A percentile compares a stretch with the other conserved stretches of the same genome.
phyloP scores from a whole-genome alignment of 2,888 invertebrate species.

The Mesorhabditis spiculigera region DNA sequence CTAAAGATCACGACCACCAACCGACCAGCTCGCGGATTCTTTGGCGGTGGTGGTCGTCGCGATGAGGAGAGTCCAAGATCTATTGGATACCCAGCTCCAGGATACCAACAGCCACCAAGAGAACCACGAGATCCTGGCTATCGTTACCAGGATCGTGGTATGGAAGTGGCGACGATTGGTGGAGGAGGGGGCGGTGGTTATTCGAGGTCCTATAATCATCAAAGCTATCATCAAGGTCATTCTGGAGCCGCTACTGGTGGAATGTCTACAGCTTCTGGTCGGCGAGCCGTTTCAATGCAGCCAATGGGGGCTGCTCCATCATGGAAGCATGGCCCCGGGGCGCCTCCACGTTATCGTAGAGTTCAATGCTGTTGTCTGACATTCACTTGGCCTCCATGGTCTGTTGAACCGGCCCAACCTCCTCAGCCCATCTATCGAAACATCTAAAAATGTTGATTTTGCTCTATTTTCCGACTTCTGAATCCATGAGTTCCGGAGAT shows the following conservation, averaged over 20 bases:
- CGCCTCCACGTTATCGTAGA: constrained; percentile 20
- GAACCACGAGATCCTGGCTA: background rate
- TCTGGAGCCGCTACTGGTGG: constrained; percentile 8
- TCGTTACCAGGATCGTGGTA: background rate
- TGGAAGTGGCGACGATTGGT: background rate
- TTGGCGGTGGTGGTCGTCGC: background rate
- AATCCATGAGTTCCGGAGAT: too few species aligned
- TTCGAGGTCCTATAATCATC: background rate
- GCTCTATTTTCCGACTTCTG: too few species aligned
- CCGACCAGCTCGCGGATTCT: background rate
- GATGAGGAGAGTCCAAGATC: constrained; percentile 7
- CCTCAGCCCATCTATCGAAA: constrained; percentile 24
- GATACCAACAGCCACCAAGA: background rate
- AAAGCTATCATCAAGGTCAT: constrained; percentile 9
- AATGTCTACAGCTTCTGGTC: background rate
- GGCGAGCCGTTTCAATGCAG: background rate
- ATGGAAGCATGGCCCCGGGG: background rate
- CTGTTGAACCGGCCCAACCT: constrained; percentile 25
- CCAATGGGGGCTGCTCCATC: background rate
- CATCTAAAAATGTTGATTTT: background rate
- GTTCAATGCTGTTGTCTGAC: constrained; percentile 35
- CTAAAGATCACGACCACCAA: background rate
- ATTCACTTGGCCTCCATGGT: constrained; percentile 46
- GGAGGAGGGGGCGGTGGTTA: constrained; percentile 6
- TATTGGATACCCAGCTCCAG: background rate